Evolutionary conservation across 2,797 vertebrate species (phyloP), one percentile per base, ranked within the genome.

Genomic region (Bradypus variegatus): DNA sequence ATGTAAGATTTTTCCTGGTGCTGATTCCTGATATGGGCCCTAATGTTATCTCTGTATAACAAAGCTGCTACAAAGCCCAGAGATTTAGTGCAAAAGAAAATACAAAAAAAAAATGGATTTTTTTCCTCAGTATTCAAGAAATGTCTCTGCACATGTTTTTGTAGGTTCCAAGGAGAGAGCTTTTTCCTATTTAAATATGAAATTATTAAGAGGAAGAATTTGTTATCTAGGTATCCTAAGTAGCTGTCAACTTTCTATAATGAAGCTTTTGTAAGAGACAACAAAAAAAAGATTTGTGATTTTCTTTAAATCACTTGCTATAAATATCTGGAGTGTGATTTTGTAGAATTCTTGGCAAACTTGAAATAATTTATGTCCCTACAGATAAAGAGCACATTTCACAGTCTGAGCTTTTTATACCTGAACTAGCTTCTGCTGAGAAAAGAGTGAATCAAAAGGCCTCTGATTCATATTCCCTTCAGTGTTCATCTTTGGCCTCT

Each of bases 21-120:
- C 58, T 33, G 29, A 89, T 41, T 41, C 84, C 58, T 79, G 55
- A 58, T 48, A 29, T 50, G 38, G 79, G 53, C 48, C 53, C 3
- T 78, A 36, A 36, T 76, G 33, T 85, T 81, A 58, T 45, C 65
- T 82, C 84, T 31, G 14, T 64, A 41, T 77, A 72, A 69, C 69
- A 94, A 77, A 75, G 38, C 58, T 93, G 50, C 89, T 69, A 29
- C n/a, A 25, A 64, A 86, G 33, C 31, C 33, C 73, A 78, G 48
- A 76, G 48, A 65, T 79, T 92, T 75, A 92, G 53, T 91, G 86
- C 53, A 91, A 88, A 94, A 85, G 55, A 75, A 95, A 90, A 87
- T 53, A 82, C 31, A 72, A 86, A 82, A 36, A 13, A 80, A 13
- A 80, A 72, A 19, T 27, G 67, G 78, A 65, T 60, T 80, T 93